Evolutionary conservation across 2,888 invertebrate genomes (phyloP).

Genomic region (Mactromeris polynyma): DNA sequence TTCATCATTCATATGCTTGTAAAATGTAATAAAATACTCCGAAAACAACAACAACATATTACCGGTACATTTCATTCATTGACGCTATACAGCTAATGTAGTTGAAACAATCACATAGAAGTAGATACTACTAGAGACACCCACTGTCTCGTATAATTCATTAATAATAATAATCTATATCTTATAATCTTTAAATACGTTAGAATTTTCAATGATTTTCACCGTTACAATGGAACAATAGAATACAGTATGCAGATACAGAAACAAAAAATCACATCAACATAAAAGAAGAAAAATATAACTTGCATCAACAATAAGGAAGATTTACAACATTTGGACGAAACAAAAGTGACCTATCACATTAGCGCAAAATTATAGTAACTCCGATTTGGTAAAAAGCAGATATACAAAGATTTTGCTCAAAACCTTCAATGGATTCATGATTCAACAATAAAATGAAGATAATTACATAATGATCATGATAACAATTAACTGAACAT

Average conservation of each 20-base stretch:
- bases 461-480: neutral
- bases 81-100: no score
- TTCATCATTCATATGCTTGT: neutral
- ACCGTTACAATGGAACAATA: neutral
- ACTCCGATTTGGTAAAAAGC: neutral
- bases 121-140: neutral
- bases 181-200: neutral
- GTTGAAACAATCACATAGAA: no score
- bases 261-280: neutral
- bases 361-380: neutral
- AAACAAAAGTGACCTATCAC: neutral
- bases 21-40: neutral
- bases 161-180: neutral
- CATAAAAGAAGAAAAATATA: neutral
- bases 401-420: neutral
- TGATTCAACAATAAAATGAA: neutral
- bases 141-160: neutral
- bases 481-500: neutral
- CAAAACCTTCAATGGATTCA: neutral
- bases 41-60: neutral
- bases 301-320: neutral
- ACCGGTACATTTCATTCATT: neutral
- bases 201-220: neutral
- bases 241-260: neutral
- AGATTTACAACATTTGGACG: neutral